Evolutionary conservation across 2,797 vertebrate species (phyloP).

Genomic region (Amphiprion clarkii): DNA sequence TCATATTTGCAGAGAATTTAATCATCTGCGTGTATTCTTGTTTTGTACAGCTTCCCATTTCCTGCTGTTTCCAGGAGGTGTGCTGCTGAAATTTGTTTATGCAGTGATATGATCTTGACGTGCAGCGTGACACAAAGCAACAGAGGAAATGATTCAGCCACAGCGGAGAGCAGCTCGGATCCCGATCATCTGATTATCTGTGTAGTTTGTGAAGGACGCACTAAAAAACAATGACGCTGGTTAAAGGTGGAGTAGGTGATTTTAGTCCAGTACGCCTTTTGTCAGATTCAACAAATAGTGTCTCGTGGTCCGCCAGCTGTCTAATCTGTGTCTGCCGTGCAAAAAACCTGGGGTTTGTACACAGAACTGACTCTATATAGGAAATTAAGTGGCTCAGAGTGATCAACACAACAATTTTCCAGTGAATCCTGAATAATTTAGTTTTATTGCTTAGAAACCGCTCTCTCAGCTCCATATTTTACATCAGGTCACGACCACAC

Average conservation of each 20-base stretch:
- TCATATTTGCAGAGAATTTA: constrained; percentile 28
- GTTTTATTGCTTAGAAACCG: neutral
- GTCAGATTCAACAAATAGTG: no score
- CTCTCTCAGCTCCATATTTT: neutral
- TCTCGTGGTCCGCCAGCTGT: no score
- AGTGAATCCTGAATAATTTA: neutral
- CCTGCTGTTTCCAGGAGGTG: constrained; percentile 29
- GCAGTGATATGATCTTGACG: neutral
- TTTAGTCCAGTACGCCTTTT: no score
- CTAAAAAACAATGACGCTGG: neutral
- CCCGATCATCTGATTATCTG: neutral
- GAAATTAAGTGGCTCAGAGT: no score
- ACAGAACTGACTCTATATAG: no score
- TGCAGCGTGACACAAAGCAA: neutral
- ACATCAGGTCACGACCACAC: constrained; percentile 18
- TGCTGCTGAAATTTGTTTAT: constrained; percentile 12
- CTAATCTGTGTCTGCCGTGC: no score
- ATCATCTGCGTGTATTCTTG: constrained; percentile 65
- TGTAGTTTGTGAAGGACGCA: neutral
- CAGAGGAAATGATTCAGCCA: constrained; percentile 16
- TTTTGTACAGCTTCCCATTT: constrained; percentile 38
- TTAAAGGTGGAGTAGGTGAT: neutral
- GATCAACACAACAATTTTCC: no score
- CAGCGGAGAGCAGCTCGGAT: neutral
- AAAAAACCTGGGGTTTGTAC: no score